Percentiles rank a stretch among this genome's conserved stretches.
Conservation (phyloP, 2,888 invertebrate species). For the Chamaedrilus cognettii region DNA sequence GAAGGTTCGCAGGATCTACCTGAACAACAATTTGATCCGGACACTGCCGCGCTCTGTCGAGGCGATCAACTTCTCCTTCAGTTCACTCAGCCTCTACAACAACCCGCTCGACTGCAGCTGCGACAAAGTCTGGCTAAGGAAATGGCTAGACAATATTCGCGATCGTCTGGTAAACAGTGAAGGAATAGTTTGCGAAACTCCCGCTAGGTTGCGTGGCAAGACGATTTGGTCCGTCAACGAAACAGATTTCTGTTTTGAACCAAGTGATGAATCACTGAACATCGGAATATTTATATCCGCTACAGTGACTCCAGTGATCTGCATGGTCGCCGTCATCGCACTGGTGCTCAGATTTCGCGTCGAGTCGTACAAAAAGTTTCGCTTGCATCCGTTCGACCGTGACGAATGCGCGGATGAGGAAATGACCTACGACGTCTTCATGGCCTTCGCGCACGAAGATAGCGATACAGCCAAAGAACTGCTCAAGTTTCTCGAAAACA, state of each 20-base stretch:
- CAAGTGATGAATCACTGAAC: no score
- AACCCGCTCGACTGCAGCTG: background rate
- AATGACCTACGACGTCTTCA: background rate
- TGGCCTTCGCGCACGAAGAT: background rate
- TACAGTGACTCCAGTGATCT: background rate
- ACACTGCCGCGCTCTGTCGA: background rate
- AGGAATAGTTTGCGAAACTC: background rate
- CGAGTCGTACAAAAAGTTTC: background rate
- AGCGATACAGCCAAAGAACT: background rate
- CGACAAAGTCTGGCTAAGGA: background rate
- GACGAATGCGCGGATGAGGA: slow-evolving; percentile 3
- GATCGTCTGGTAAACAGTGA: background rate
- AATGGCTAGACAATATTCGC: background rate
- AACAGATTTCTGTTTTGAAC: background rate
- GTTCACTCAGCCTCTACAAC: background rate
- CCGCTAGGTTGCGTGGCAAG: background rate
- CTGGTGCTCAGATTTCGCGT: background rate
- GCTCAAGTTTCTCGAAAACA: background rate
- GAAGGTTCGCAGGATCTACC: background rate
- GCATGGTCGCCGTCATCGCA: background rate
- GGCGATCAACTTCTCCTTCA: background rate
- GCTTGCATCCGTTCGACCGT: slow-evolving; percentile 1
- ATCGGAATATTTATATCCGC: background rate
- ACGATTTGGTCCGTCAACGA: background rate
- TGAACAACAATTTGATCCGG: background rate